phyloP scores from a whole-genome alignment of 2,113 vertebrate species.

The Pogonocichla stellata region DNA sequence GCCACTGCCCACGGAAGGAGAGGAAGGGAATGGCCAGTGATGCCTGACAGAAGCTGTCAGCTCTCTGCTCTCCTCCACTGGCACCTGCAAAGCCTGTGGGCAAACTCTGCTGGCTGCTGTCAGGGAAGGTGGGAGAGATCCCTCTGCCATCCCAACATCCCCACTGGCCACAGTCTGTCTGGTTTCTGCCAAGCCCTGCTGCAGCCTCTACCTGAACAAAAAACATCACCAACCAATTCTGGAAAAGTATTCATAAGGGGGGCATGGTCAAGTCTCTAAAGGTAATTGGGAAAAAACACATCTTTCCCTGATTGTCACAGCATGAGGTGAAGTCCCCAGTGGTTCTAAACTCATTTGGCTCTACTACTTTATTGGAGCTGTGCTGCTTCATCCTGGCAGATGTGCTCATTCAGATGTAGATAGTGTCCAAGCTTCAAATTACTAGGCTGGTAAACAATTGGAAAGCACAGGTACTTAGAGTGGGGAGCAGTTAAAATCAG shows the following conservation, averaged over 20 bases:
- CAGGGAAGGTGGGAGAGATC: neutral
- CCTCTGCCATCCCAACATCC: fast-evolving
- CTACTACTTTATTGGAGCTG: neutral
- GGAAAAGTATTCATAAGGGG: fast-evolving
- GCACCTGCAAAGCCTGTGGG: neutral
- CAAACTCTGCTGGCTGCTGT: neutral
- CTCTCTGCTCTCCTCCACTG: neutral
- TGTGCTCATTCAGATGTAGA: neutral
- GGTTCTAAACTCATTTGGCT: neutral
- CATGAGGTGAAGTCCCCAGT: neutral
- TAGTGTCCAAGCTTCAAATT: neutral
- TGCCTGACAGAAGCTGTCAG: neutral
- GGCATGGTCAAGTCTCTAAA: neutral
- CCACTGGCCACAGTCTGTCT: fast-evolving
- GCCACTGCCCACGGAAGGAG: neutral
- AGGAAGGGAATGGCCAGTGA: no score
- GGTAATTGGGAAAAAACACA: fast-evolving
- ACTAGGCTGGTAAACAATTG: neutral
- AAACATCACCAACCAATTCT: fast-evolving
- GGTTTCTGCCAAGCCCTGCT: fast-evolving
- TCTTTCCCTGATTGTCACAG: neutral
- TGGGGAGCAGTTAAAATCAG: neutral
- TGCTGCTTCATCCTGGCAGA: neutral
- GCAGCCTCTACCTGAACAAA: fast-evolving
- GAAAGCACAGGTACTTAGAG: neutral